phyloP scores from a whole-genome alignment of 2,113 vertebrate species.

The Pyxicephalus adspersus region DNA sequence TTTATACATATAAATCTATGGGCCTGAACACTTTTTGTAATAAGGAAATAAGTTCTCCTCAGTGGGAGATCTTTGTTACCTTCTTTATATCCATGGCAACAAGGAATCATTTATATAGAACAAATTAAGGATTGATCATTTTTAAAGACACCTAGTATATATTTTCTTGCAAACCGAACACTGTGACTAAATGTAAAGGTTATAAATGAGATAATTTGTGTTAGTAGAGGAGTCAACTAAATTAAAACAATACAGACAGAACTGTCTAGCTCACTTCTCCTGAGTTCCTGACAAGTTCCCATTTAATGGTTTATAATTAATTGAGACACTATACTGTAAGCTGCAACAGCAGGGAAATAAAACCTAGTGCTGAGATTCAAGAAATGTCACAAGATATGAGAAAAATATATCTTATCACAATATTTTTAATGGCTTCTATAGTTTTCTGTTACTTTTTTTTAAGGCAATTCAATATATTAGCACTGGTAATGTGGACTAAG shows the following conservation, averaged over 20 bases:
- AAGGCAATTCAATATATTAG: too few relatives aligned
- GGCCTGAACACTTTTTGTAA: too few relatives aligned
- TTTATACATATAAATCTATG: too few relatives aligned
- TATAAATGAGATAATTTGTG: neutral
- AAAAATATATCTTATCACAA: neutral
- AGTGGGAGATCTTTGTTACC: neutral
- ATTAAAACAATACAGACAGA: conserved; percentile 8
- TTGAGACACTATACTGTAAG: neutral
- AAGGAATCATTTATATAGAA: neutral
- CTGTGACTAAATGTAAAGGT: conserved; percentile 1
- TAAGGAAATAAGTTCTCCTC: neutral
- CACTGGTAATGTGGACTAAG: too few relatives aligned
- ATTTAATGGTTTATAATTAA: neutral
- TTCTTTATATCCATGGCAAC: conserved; percentile 12
- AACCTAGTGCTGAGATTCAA: neutral
- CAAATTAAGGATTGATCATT: conserved; percentile 5
- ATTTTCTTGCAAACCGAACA: conserved; percentile 7
- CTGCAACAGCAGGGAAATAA: neutral
- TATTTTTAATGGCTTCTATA: too few relatives aligned
- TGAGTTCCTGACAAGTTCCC: neutral
- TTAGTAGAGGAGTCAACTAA: neutral
- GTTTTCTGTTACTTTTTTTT: too few relatives aligned
- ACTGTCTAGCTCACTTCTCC: neutral
- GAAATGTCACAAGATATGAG: too few relatives aligned
- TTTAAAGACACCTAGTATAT: neutral